Conservation (phyloP, 2,113 vertebrate species). For the Platysteira castanea region DNA sequence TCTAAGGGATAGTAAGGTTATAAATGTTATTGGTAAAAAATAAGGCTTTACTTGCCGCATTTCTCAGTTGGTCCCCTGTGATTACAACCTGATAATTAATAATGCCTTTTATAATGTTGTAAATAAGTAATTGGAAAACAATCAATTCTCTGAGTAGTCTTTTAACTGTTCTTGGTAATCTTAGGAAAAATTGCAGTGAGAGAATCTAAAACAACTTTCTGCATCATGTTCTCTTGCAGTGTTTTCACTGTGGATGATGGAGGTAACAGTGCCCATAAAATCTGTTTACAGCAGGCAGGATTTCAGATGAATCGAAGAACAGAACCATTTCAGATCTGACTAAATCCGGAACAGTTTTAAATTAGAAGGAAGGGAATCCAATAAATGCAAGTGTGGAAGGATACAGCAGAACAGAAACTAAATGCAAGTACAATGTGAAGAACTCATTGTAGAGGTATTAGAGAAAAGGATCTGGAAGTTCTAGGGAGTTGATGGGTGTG, state of each 20-base stretch:
- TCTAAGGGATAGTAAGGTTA: not conserved
- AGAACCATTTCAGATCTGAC: not conserved
- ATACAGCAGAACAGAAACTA: not conserved
- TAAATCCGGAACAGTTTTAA: not conserved
- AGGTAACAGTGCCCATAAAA: not conserved
- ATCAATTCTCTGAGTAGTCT: not conserved
- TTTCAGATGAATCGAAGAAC: not conserved
- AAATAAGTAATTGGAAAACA: not conserved
- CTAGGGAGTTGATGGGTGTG: not conserved
- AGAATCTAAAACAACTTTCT: not conserved
- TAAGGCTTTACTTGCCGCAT: not conserved
- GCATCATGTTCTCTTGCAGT: not conserved
- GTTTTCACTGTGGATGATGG: not conserved
- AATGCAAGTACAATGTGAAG: not conserved
- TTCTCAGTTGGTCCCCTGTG: not conserved
- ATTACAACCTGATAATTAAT: not conserved
- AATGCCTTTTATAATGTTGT: not conserved
- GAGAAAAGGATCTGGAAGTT: not conserved
- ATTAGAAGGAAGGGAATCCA: not conserved
- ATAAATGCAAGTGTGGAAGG: not conserved
- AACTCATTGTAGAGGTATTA: not conserved
- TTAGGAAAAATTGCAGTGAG: not conserved
- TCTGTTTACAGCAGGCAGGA: not conserved
- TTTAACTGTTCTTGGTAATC: not conserved
- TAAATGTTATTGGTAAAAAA: not conserved